These are phyloP conservation scores for Notospermus geniculatus DNA, from an alignment of 1,140 invertebrate genomes.

Conservation along the genomic window DNA sequence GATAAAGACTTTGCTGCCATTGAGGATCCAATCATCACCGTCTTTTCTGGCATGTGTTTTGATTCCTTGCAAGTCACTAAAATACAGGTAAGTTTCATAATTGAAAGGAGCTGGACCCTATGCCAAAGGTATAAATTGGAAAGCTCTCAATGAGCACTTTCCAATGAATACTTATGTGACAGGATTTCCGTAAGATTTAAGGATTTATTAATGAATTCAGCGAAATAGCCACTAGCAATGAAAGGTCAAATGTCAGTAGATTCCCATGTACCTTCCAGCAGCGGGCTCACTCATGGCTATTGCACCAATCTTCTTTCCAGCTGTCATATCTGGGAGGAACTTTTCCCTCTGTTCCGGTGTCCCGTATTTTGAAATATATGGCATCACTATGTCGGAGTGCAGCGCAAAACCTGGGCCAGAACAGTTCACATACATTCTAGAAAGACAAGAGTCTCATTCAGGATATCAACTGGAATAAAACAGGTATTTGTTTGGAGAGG, in stretches of 20 bases:
- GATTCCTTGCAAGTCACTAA: conserved; percentile 58
- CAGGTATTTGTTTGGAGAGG: too few species aligned
- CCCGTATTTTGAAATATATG: conserved; percentile 58
- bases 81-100: conserved; percentile 7
- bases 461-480: too few species aligned
- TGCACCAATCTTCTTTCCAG: conserved; percentile 56
- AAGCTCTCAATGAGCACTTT: too few species aligned
- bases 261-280: conserved; percentile 56
- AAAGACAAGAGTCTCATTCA: too few species aligned
- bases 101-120: too few species aligned
- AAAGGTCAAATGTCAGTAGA: too few species aligned
- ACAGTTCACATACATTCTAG: conserved; percentile 55
- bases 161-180: too few species aligned
- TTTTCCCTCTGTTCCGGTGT: conserved; percentile 57
- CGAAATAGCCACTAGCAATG: too few species aligned
- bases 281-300: conserved; percentile 60
- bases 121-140: too few species aligned
- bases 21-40: conserved; percentile 58
- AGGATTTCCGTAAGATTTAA: too few species aligned
- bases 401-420: conserved; percentile 56
- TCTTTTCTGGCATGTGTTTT: conserved; percentile 56
- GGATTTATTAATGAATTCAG: too few species aligned
- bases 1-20: conserved; percentile 60
- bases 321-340: conserved; percentile 56
- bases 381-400: conserved; percentile 60